Evolutionary conservation across 2,888 invertebrate species (phyloP).

Genomic region (Pandemis heparana): DNA sequence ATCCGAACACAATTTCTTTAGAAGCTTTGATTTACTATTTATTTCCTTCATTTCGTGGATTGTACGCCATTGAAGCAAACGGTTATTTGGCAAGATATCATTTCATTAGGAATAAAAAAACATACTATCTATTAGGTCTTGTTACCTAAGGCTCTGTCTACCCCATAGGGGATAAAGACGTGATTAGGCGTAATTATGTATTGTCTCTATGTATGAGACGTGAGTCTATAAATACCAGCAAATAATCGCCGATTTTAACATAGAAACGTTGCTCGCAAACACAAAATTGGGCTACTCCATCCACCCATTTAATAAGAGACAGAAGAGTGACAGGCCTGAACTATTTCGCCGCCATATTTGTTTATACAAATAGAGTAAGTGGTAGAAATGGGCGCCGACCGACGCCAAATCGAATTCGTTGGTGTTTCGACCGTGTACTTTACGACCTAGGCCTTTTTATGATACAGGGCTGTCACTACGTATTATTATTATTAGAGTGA

Average conservation of each 20-base stretch:
- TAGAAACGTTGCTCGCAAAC: no score
- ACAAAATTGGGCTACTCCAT: no score
- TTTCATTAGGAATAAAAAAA: no score
- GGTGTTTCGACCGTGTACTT: neutral
- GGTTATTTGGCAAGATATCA: neutral
- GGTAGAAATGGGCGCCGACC: neutral
- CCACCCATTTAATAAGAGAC: neutral
- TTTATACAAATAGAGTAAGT: neutral
- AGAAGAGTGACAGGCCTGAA: neutral
- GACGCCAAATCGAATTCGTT: neutral
- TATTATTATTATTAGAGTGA: neutral
- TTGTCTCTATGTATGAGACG: no score
- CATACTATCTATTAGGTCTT: no score
- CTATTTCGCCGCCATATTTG: neutral
- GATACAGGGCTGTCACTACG: neutral
- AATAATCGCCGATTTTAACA: no score
- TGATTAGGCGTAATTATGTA: no score
- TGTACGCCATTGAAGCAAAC: neutral
- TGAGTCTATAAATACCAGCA: no score
- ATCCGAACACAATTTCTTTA: neutral
- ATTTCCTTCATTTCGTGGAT: neutral
- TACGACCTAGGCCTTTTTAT: neutral
- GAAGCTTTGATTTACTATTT: conserved; percentile 5
- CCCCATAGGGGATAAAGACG: no score
- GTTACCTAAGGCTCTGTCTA: no score